Evolutionary conservation across 1,140 invertebrate species (phyloP).

Genomic region (Danaus plexippus): DNA sequence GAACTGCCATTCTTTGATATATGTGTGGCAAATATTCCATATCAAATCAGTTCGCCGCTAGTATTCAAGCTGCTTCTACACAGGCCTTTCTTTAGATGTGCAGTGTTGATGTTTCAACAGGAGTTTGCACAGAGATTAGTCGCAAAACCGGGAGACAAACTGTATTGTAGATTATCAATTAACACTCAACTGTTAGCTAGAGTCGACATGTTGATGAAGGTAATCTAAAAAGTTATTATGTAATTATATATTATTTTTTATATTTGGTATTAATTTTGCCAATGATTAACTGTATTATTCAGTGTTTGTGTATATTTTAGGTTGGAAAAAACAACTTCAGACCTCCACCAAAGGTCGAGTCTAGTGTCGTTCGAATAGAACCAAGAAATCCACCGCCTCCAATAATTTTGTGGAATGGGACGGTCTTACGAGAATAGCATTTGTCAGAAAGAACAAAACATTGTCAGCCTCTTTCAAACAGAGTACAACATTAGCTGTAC

Average conservation of each 20-base stretch:
- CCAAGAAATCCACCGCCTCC: slow-evolving; percentile 96
- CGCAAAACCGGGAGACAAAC: slow-evolving; percentile 97
- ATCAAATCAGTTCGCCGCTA: slow-evolving; percentile 98
- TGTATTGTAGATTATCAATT: slow-evolving; percentile 96
- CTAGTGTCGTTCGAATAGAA: slow-evolving; percentile 97
- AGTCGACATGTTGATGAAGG: slow-evolving; percentile 98
- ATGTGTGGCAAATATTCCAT: slow-evolving; percentile 99
- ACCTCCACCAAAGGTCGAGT: slow-evolving; percentile 99
- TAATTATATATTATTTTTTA: too few relatives aligned
- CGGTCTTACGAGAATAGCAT: slow-evolving; percentile 94
- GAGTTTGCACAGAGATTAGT: slow-evolving; percentile 98
- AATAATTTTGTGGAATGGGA: slow-evolving; percentile 98
- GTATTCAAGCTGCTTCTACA: slow-evolving; percentile 98
- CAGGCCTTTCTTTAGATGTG: slow-evolving; percentile 89
- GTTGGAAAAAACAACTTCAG: slow-evolving; percentile 98
- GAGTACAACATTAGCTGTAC: slow-evolving; percentile 82
- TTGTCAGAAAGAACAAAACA: slow-evolving; percentile 97
- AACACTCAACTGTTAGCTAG: slow-evolving; percentile 96
- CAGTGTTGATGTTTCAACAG: slow-evolving; percentile 98
- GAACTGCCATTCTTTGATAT: slow-evolving; percentile 98
- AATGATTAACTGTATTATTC: too few relatives aligned
- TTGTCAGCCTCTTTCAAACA: slow-evolving; percentile 89
- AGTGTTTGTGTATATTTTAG: slow-evolving; percentile 54
- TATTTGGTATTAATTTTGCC: background rate
- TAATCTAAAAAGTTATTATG: slow-evolving; percentile 47